A percentile compares a stretch with the other conserved stretches of the same genome.
These are phyloP conservation scores for Virgularia gustaviana DNA, from an alignment of 92 coral and sea anemone species.

Conservation along the genomic window DNA sequence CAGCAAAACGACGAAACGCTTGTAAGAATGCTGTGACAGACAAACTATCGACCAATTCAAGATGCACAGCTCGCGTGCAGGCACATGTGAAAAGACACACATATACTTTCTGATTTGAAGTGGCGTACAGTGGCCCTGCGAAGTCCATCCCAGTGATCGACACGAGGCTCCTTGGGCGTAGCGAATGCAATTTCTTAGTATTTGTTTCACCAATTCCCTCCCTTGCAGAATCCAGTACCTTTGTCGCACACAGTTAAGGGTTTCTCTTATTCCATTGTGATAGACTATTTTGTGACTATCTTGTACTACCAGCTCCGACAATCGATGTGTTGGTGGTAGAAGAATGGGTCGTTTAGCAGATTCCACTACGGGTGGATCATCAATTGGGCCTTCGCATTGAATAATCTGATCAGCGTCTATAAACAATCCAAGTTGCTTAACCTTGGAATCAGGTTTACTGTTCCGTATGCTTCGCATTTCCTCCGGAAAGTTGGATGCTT, in stretches of 20 bases:
- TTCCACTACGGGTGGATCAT: too few relatives aligned
- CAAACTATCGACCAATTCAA: not conserved
- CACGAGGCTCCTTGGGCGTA: slow-evolving; percentile 42
- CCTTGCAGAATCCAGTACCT: not conserved
- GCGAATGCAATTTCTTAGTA: slow-evolving; percentile 12
- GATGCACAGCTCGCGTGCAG: slow-evolving; percentile 5
- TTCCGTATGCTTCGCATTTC: too few relatives aligned
- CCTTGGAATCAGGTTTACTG: too few relatives aligned
- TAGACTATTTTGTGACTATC: slow-evolving; percentile 8
- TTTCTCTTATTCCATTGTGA: slow-evolving; percentile 12
- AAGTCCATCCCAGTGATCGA: slow-evolving; percentile 50
- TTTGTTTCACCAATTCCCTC: too few relatives aligned
- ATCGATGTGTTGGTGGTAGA: not conserved
- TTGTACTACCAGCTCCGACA: not conserved
- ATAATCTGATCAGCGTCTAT: not conserved
- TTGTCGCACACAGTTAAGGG: not conserved
- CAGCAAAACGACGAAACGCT: slow-evolving; percentile 27
- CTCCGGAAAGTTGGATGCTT: too few relatives aligned
- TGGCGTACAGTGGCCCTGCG: slow-evolving; percentile 45
- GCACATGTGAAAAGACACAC: slow-evolving; percentile 14
- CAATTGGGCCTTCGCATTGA: not conserved
- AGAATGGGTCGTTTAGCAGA: slow-evolving; percentile 14
- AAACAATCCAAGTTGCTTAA: slow-evolving; percentile 1
- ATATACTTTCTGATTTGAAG: slow-evolving; percentile 7
- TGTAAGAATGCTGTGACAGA: slow-evolving; percentile 20